Conservation (phyloP, 1,140 invertebrate species). For the Heterodera schachtii region DNA sequence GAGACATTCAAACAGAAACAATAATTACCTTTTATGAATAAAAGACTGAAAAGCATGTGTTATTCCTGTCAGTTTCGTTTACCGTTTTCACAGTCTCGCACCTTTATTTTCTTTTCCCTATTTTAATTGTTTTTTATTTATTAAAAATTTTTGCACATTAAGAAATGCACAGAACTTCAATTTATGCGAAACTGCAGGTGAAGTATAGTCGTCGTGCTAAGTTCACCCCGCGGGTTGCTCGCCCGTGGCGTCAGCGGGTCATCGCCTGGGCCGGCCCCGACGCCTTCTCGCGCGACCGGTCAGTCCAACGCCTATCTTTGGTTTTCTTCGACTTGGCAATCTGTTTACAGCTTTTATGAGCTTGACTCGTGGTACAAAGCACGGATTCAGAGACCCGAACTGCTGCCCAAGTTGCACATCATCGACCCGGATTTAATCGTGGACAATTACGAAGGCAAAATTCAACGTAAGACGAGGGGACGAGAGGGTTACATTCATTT, state of each 20-base stretch:
- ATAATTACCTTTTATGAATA: neutral
- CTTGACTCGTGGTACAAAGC: conserved; percentile 64
- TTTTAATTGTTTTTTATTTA: conserved; percentile 7
- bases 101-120: neutral
- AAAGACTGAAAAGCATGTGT: too few species aligned
- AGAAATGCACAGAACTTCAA: conserved; percentile 31
- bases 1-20: conserved; percentile 43
- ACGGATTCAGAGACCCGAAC: conserved; percentile 61
- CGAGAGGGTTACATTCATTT: too few species aligned
- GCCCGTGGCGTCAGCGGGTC: conserved; percentile 56
- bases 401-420: conserved; percentile 59
- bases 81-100: neutral
- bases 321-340: conserved; percentile 3
- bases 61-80: too few species aligned
- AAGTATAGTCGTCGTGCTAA: conserved; percentile 50
- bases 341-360: conserved; percentile 61
- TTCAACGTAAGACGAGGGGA: conserved; percentile 22
- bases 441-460: conserved; percentile 34
- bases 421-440: conserved; percentile 57
- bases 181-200: conserved; percentile 51
- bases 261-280: conserved; percentile 65
- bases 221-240: conserved; percentile 52
- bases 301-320: conserved; percentile 1
- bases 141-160: neutral
- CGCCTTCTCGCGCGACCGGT: conserved; percentile 60